These are phyloP conservation scores for Drosophila tropicalis DNA, from an alignment of 1,140 invertebrate species.

Conservation along the genomic window DNA sequence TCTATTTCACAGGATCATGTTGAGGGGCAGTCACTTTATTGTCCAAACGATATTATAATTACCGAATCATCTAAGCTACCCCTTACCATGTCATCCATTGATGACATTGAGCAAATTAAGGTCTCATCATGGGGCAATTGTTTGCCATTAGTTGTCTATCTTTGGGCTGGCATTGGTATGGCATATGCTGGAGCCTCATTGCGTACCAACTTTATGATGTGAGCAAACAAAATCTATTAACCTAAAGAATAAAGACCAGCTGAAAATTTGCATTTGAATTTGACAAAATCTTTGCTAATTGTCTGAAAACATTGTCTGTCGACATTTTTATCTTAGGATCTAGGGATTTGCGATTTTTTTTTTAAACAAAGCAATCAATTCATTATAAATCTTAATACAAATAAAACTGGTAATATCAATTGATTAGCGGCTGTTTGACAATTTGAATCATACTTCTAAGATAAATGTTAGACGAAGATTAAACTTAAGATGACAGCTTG, in stretches of 20 bases:
- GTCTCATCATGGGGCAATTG: constrained; percentile 3
- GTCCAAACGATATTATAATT: not conserved
- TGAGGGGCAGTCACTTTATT: not conserved
- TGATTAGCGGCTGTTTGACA: too few species aligned
- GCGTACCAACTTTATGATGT: not conserved
- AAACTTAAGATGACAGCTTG: too few species aligned
- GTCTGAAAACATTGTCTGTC: too few species aligned
- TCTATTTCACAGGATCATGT: not conserved
- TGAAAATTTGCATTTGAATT: not conserved
- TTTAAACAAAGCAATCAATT: too few species aligned
- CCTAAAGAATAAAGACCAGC: not conserved
- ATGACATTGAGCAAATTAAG: not conserved
- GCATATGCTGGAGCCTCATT: not conserved
- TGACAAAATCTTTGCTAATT: too few species aligned
- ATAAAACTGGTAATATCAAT: too few species aligned
- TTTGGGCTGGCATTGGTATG: not conserved
- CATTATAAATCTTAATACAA: too few species aligned
- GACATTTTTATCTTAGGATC: too few species aligned
- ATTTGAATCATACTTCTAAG: too few species aligned
- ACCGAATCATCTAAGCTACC: not conserved
- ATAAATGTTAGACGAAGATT: too few species aligned
- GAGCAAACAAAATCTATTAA: not conserved
- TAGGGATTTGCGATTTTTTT: too few species aligned
- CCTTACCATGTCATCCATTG: not conserved
- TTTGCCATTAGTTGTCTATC: not conserved